Conservation (phyloP, 92 coral and sea anemone species). For the Metridium senile region DNA sequence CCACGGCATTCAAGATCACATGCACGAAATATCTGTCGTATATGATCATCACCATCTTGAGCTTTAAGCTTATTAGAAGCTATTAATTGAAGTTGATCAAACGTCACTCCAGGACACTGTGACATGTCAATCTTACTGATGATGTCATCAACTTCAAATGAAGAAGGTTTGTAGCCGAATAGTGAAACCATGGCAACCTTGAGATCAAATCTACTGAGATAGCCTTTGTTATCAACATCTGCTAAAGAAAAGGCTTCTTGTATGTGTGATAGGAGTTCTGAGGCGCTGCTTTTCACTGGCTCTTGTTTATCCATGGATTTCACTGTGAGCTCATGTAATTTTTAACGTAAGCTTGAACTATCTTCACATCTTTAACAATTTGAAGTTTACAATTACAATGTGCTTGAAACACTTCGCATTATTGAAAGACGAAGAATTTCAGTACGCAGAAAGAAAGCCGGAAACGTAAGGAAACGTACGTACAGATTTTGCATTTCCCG, state of each 20-base stretch:
- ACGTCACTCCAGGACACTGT: conserved; percentile 46
- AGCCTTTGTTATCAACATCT: conserved; percentile 79
- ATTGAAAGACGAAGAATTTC: no score
- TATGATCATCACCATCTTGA: conserved; percentile 81
- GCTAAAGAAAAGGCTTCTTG: conserved; percentile 70
- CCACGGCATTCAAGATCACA: conserved; percentile 89
- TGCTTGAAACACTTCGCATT: no score
- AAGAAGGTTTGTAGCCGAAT: conserved; percentile 96
- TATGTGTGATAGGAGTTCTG: conserved; percentile 41
- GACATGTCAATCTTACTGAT: conserved; percentile 42
- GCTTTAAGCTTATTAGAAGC: conserved; percentile 71
- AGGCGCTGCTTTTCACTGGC: conserved; percentile 24
- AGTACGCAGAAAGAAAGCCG: no score
- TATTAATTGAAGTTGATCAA: conserved; percentile 59
- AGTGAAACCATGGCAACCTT: conserved; percentile 88
- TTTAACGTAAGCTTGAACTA: no score
- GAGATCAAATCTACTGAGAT: conserved; percentile 74
- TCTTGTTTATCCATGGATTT: not conserved
- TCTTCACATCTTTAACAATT: no score
- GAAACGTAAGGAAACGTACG: no score
- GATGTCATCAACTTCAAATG: conserved; percentile 76
- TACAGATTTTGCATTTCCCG: no score
- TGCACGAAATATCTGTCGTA: conserved; percentile 91
- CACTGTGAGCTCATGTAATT: no score
- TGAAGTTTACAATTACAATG: no score